A percentile compares a stretch with the other conserved stretches of the same genome.
These are phyloP conservation scores for Selene dorsalis DNA, from an alignment of 2,797 vertebrate species.

Conservation along the genomic window DNA sequence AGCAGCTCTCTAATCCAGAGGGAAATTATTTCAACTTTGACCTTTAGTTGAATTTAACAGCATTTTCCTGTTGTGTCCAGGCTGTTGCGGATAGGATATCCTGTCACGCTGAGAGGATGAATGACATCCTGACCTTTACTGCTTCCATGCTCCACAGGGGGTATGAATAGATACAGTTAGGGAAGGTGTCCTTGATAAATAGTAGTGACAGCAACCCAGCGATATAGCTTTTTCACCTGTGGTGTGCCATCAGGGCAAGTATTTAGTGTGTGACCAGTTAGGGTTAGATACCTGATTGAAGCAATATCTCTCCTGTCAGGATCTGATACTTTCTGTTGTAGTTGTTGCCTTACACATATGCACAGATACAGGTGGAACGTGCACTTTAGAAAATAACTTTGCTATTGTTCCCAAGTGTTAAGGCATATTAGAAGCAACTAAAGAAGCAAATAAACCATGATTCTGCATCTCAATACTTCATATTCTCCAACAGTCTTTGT, in stretches of 20 bases:
- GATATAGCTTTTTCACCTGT: neutral
- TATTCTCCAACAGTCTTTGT: neutral
- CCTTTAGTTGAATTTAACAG: slow-evolving; percentile 59
- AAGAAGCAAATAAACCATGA: no score
- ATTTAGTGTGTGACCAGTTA: neutral
- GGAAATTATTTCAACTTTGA: slow-evolving; percentile 61
- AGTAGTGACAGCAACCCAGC: slow-evolving; percentile 12
- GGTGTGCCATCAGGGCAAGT: neutral
- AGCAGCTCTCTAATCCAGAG: slow-evolving; percentile 23
- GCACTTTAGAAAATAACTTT: no score
- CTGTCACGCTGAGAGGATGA: slow-evolving; percentile 73
- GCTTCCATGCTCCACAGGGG: slow-evolving; percentile 38
- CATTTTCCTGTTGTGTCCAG: slow-evolving; percentile 63
- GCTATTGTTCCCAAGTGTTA: no score
- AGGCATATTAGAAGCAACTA: no score
- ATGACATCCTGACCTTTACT: slow-evolving; percentile 74
- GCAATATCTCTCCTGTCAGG: neutral
- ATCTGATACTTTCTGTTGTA: neutral
- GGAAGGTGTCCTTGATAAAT: slow-evolving; percentile 50
- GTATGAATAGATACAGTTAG: slow-evolving; percentile 46
- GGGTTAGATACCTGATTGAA: neutral
- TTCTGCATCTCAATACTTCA: neutral
- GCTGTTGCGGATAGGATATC: slow-evolving; percentile 67
- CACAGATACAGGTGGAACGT: no score
- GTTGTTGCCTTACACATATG: no score